phyloP scores from a whole-genome alignment of 1,140 invertebrate genomes.

The Drosophila varians region DNA sequence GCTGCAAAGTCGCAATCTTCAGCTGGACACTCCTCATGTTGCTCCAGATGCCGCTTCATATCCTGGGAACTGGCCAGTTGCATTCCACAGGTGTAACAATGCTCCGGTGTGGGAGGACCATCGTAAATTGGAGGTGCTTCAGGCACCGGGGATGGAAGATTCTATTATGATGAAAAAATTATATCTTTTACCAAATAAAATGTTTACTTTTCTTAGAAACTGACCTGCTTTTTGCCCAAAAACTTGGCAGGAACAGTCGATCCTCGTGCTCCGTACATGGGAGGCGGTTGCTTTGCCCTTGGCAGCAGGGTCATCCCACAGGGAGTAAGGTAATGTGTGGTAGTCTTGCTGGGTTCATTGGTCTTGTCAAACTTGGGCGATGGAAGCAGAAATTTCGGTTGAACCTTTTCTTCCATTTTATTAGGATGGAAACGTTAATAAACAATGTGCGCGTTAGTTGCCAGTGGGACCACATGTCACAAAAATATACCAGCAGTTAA shows the following conservation, averaged over 20 bases:
- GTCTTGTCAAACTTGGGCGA: slow-evolving; percentile 69
- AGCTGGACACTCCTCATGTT: slow-evolving; percentile 90
- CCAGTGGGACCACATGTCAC: slow-evolving; percentile 3
- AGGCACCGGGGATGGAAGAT: background rate
- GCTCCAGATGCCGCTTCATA: slow-evolving; percentile 87
- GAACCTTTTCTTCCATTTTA: slow-evolving; percentile 48
- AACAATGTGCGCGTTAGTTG: slow-evolving; percentile 39
- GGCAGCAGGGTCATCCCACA: slow-evolving; percentile 77
- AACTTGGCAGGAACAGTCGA: slow-evolving; percentile 75
- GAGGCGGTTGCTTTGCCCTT: slow-evolving; percentile 76
- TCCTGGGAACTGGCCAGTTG: slow-evolving; percentile 86
- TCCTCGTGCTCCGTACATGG: slow-evolving; percentile 83
- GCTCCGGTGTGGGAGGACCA: slow-evolving; percentile 67
- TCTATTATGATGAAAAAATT: background rate
- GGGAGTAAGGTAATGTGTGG: slow-evolving; percentile 70
- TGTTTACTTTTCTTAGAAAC: background rate
- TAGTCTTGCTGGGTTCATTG: slow-evolving; percentile 10
- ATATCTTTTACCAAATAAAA: background rate
- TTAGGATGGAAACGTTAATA: slow-evolving; percentile 9
- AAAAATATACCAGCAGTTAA: background rate
- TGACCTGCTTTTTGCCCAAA: slow-evolving; percentile 27
- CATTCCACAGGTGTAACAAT: slow-evolving; percentile 91
- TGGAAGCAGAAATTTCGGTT: slow-evolving; percentile 62
- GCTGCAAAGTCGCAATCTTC: slow-evolving; percentile 93
- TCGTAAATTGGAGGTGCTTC: slow-evolving; percentile 32